These are phyloP conservation scores for Ibidorhyncha struthersii DNA, from an alignment of 2,113 vertebrate genomes.

Conservation along the genomic window DNA sequence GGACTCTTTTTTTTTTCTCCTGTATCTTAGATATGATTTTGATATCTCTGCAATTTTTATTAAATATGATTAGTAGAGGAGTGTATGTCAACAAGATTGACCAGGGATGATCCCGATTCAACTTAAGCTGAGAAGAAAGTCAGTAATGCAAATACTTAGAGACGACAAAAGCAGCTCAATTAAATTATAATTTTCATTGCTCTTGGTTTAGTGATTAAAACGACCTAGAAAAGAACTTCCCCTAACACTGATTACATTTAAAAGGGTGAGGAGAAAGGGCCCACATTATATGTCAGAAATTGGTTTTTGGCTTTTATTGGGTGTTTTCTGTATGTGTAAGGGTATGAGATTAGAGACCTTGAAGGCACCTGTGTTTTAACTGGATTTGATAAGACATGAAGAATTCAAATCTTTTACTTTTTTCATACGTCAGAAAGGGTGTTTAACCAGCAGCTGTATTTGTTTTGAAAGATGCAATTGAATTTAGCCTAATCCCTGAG, in stretches of 20 bases:
- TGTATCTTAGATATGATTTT: neutral
- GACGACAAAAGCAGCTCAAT: neutral
- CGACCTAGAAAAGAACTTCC: neutral
- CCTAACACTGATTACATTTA: neutral
- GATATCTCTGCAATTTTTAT: constrained; percentile 6
- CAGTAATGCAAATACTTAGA: neutral
- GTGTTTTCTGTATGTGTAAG: neutral
- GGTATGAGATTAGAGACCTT: neutral
- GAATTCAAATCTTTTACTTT: neutral
- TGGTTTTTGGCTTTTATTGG: neutral
- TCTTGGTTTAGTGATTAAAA: constrained; percentile 27
- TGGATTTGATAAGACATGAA: neutral
- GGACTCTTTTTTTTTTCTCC: neutral
- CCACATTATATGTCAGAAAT: neutral
- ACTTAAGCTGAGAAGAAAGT: neutral
- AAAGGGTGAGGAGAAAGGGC: neutral
- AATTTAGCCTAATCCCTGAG: constrained; percentile 35
- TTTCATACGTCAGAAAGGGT: neutral
- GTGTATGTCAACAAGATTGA: constrained; percentile 5
- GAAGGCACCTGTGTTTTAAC: constrained; percentile 6
- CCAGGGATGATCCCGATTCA: constrained; percentile 2
- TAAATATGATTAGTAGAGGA: neutral
- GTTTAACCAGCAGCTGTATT: constrained; percentile 51
- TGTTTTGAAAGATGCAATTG: constrained; percentile 54
- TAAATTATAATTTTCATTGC: neutral